Conservation (phyloP, 2,888 invertebrate genomes). For the Ommatoiulus sabulosus region DNA sequence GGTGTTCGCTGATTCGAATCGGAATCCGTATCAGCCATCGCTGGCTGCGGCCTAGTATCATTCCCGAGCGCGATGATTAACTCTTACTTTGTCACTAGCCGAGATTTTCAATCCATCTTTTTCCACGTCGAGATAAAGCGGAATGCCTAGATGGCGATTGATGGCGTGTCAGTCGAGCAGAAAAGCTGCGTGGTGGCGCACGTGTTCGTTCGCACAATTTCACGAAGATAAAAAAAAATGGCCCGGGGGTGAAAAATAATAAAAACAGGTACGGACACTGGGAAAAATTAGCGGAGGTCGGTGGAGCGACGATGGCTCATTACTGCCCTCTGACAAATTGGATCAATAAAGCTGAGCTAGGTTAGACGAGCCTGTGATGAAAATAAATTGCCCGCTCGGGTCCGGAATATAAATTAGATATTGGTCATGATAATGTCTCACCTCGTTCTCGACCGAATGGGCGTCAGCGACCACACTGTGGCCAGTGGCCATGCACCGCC, state of each 20-base stretch:
- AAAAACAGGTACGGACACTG: not conserved
- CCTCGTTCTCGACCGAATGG: not conserved
- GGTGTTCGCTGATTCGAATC: not conserved
- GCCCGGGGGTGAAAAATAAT: not conserved
- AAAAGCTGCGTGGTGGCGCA: conserved; percentile 18
- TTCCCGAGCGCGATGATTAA: conserved; percentile 11
- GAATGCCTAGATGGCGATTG: not conserved
- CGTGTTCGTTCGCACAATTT: not conserved
- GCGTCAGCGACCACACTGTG: not conserved
- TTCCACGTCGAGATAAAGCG: conserved; percentile 24
- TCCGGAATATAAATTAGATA: conserved; percentile 39
- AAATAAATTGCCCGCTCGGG: conserved; percentile 2
- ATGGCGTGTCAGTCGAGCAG: not conserved
- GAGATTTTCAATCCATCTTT: conserved; percentile 40
- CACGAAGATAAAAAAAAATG: not conserved
- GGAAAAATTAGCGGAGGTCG: conserved; percentile 3
- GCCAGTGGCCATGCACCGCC: not conserved
- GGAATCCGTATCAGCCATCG: not conserved
- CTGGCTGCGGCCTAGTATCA: not conserved
- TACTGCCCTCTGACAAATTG: conserved; percentile 36
- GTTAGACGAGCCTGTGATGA: conserved; percentile 36
- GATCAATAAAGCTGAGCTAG: conserved; percentile 31
- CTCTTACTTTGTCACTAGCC: conserved; percentile 40
- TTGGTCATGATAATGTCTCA: conserved; percentile 17
- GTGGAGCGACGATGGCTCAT: conserved; percentile 22